phyloP scores from a whole-genome alignment of 2,888 invertebrate species.

The Reticulitermes lucifugus region DNA sequence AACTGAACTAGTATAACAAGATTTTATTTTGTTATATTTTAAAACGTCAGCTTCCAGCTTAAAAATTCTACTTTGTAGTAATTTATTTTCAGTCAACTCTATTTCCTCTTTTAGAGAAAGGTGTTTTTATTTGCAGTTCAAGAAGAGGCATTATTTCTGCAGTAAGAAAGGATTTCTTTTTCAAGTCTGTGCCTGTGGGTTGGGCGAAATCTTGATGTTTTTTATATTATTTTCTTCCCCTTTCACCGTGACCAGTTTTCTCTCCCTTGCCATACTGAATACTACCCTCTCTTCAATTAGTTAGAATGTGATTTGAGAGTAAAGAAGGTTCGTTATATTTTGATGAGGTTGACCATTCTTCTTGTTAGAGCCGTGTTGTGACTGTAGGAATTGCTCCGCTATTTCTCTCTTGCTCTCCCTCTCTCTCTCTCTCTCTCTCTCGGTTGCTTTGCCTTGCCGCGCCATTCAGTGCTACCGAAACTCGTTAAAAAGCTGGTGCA shows the following conservation, averaged over 20 bases:
- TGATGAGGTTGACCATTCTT: slow-evolving; percentile 53
- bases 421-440: slow-evolving; percentile 9
- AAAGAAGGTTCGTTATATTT: slow-evolving; percentile 51
- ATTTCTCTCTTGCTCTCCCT: slow-evolving; percentile 31
- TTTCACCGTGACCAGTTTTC: slow-evolving; percentile 3
- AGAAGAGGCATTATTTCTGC: slow-evolving; percentile 5
- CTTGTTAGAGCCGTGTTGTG: slow-evolving; percentile 22
- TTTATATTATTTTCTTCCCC: neutral
- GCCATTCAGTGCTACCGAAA: slow-evolving; percentile 52
- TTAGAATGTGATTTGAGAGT: slow-evolving; percentile 53
- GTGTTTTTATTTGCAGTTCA: slow-evolving; percentile 2
- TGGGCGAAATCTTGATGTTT: neutral
- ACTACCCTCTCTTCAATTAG: slow-evolving; percentile 49
- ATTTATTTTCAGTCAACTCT: neutral
- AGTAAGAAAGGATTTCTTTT: slow-evolving; percentile 9
- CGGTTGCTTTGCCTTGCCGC: slow-evolving; percentile 38
- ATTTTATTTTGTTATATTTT: neutral
- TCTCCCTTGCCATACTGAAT: neutral
- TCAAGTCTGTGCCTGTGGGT: slow-evolving; percentile 3
- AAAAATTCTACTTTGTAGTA: neutral
- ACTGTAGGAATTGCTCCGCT: slow-evolving; percentile 46
- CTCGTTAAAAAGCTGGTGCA: slow-evolving; percentile 57
- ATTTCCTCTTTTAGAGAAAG: neutral
- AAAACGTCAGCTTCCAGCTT: neutral
- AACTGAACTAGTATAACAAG: neutral